Conservation (phyloP, 2,888 invertebrate genomes). For the Synergus umbraculus region DNA sequence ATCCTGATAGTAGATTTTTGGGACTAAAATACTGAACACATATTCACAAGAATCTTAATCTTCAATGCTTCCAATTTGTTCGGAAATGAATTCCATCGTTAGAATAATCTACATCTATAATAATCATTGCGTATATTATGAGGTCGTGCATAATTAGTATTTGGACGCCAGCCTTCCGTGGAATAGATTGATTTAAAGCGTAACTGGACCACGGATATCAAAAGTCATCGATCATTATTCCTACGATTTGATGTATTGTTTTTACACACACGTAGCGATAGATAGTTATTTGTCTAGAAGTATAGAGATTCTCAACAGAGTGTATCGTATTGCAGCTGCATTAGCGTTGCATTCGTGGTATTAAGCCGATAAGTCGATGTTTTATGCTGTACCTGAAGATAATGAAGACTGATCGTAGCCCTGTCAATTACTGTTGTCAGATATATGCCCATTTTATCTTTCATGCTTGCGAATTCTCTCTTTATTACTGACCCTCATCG, state of each 20-base stretch:
- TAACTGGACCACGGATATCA: constrained; percentile 19
- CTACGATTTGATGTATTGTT: constrained; percentile 16
- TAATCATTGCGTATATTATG: background rate
- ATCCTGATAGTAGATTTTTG: no score
- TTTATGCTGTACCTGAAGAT: constrained; percentile 57
- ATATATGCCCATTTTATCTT: constrained; percentile 35
- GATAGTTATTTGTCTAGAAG: background rate
- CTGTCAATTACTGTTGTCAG: constrained; percentile 57
- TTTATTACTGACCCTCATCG: constrained; percentile 40
- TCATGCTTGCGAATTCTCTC: constrained; percentile 27
- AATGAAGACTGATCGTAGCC: constrained; percentile 62
- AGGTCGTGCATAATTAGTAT: constrained; percentile 24
- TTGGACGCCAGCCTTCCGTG: background rate
- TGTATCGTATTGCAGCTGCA: constrained; percentile 25
- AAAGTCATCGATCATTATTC: constrained; percentile 17
- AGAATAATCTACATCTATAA: background rate
- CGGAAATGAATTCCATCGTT: no score
- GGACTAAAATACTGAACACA: no score
- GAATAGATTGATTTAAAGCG: constrained; percentile 17
- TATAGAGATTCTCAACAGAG: background rate
- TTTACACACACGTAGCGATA: background rate
- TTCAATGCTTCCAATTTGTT: no score
- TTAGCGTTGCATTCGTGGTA: constrained; percentile 4
- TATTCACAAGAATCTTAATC: no score
- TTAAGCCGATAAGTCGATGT: constrained; percentile 53